Conservation (phyloP, 2,113 vertebrate species). For the Leucoraja erinaceus region DNA sequence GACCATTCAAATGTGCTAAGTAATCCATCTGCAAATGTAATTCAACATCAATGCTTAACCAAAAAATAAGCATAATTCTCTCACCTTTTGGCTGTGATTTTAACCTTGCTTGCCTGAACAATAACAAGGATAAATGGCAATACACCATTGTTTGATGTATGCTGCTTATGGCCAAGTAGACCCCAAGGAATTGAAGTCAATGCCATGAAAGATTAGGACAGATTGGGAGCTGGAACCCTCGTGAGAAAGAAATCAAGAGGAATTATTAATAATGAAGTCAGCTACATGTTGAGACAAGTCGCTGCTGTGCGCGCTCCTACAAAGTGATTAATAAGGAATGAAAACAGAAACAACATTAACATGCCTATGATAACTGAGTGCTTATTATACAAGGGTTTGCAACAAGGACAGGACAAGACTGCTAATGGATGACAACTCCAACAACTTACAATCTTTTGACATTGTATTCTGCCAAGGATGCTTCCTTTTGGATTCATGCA, state of each 20-base stretch:
- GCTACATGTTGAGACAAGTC: background rate
- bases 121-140: constrained; percentile 12
- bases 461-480: background rate
- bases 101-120: constrained; percentile 31
- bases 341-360: constrained; percentile 32
- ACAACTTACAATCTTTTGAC: background rate
- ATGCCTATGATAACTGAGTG: background rate
- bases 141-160: constrained; percentile 10
- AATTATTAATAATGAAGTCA: constrained; percentile 27
- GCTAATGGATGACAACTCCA: background rate
- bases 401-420: constrained; percentile 12
- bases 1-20: background rate
- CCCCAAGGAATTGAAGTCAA: background rate
- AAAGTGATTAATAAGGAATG: constrained; percentile 11
- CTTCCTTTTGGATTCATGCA: background rate
- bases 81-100: background rate
- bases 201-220: constrained; percentile 27
- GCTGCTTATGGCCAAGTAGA: background rate
- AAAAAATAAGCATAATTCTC: background rate
- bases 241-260: constrained; percentile 22
- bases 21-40: background rate
- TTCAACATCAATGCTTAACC: background rate
- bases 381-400: background rate
- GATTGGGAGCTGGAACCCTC: constrained; percentile 18
- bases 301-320: background rate